phyloP scores from a whole-genome alignment of 2,797 vertebrate species.

The Channa striata region DNA sequence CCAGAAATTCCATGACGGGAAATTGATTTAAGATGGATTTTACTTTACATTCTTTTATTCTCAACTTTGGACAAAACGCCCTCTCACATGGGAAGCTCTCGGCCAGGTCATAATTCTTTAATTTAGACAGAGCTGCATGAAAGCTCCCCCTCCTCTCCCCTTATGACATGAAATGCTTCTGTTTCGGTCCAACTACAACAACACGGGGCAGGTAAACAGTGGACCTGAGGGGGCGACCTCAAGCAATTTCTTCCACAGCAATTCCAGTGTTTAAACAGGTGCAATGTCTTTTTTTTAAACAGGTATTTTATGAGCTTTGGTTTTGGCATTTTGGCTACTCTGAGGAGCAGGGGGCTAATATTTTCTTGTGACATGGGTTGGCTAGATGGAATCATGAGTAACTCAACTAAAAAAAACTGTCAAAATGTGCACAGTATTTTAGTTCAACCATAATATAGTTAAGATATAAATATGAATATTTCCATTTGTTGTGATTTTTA shows the following conservation, averaged over 20 bases:
- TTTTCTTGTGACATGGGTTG: conserved; percentile 1
- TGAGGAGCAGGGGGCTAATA: not conserved
- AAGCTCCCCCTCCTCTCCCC: not conserved
- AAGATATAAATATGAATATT: not conserved
- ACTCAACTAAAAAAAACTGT: no score
- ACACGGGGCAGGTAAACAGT: conserved; percentile 35
- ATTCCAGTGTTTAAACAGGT: conserved; percentile 61
- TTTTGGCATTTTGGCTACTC: conserved; percentile 10
- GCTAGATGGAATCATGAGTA: conserved; percentile 5
- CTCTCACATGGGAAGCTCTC: not conserved
- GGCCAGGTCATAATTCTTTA: not conserved
- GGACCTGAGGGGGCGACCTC: conserved; percentile 16
- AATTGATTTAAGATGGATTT: not conserved
- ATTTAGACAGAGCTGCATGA: conserved; percentile 9
- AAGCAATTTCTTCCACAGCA: conserved; percentile 28
- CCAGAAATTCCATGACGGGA: not conserved
- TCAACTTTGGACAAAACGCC: not conserved
- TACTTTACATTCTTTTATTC: no score
- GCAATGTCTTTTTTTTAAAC: conserved; percentile 7
- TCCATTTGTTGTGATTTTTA: not conserved
- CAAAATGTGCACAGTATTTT: no score
- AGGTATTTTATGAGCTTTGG: conserved; percentile 7
- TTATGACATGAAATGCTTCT: conserved; percentile 24
- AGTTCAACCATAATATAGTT: no score
- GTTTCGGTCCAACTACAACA: conserved; percentile 50